Evolutionary conservation across 30 jellyfish, hydroid and myxozoan species (phyloP), one percentile per base, ranked within the genome.

Genomic region (Chironex yamaguchii): DNA sequence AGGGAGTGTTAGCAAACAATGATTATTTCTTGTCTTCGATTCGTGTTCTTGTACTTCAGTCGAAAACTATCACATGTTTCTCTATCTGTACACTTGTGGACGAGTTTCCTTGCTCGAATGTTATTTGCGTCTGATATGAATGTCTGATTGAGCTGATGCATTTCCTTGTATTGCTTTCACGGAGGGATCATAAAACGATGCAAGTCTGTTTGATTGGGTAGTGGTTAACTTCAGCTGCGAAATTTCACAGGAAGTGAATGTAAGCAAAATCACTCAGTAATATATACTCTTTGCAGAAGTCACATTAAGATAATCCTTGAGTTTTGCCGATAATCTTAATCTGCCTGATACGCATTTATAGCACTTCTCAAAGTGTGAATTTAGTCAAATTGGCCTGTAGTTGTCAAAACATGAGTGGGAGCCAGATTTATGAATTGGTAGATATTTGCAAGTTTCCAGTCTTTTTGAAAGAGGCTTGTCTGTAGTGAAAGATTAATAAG

Each of bases 361-460:
- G n/a, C n/a, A n/a, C n/a, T n/a, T n/a, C n/a, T n/a, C n/a, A n/a
- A n/a, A n/a, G n/a, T n/a, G n/a, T n/a, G n/a, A n/a, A n/a, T n/a
- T n/a, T n/a, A n/a, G n/a, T n/a, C n/a, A 63, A 3, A 53, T 78
- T 34, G 89, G 89, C 0, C 89, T 1, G 69, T 78, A 78, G 31
- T 78, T 78, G 49, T 54, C 88, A 22, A 71, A 50, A 34, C 36
- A 48, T 0, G 73, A 49, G 67, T 6, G 67, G 29, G 82, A 42
- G 49, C 93, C 93, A 50, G 93, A 68, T 52, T 83, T 83, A 52
- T 69, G 82, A 4, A 50, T 68, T 71, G 90, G 90, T 26, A 69
- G 52, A 83, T 52, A 29, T 83, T 83, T 32, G 93, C 93, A 27
- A 9, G 66, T 36, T 83, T 83, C 69, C 71, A 69, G 71, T 83